Percentiles rank a stretch among this genome's conserved stretches.
phyloP scores from a whole-genome alignment of 2,797 vertebrate genomes.

The Vireo griseus region DNA sequence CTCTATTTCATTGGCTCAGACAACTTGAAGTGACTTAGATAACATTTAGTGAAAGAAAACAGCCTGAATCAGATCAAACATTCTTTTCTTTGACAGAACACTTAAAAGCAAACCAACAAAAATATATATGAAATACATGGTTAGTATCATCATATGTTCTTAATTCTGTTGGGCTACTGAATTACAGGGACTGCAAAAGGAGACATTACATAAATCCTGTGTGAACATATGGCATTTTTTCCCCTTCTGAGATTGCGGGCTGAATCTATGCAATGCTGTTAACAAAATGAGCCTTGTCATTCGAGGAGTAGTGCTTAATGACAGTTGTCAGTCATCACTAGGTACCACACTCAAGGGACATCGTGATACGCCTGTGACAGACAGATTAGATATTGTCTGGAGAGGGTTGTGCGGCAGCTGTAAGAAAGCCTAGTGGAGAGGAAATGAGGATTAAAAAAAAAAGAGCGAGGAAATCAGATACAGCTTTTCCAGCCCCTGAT shows the following conservation, averaged over 20 bases:
- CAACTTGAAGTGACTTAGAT: neutral
- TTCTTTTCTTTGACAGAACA: neutral
- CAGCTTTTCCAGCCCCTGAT: neutral
- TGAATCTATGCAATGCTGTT: neutral
- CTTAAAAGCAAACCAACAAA: neutral
- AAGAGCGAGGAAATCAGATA: slow-evolving; percentile 5
- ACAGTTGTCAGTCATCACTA: slow-evolving; percentile 39
- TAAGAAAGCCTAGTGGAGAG: slow-evolving; percentile 28
- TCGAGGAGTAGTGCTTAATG: neutral
- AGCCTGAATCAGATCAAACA: neutral
- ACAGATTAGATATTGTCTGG: slow-evolving; percentile 37
- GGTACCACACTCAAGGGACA: slow-evolving; percentile 10
- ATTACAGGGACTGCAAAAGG: neutral
- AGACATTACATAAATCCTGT: neutral
- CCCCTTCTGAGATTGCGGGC: neutral
- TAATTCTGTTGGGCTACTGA: neutral
- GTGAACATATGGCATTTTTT: neutral
- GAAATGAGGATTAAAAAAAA: slow-evolving; percentile 37
- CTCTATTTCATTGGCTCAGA: neutral
- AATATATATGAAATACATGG: neutral
- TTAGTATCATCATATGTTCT: neutral
- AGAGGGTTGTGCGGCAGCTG: neutral
- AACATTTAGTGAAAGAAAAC: neutral
- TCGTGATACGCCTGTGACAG: neutral
- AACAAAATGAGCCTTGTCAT: slow-evolving; percentile 2